Evolutionary conservation across 2,797 vertebrate species (phyloP).

Genomic region (Babyrousa celebensis): DNA sequence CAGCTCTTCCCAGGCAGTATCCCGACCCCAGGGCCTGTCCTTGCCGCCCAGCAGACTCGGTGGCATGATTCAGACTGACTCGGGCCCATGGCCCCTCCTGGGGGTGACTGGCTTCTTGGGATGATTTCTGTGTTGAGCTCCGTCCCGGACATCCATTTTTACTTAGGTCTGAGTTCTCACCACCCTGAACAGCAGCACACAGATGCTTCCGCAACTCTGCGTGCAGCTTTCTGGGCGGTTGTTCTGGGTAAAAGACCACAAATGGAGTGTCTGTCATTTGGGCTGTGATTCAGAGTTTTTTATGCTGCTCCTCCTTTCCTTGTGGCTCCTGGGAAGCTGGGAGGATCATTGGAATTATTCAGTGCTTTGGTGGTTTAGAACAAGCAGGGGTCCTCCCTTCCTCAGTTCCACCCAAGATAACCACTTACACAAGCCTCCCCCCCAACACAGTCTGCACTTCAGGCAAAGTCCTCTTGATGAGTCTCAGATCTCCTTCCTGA

Average conservation of each 20-base stretch:
- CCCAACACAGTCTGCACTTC: background rate
- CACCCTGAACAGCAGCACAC: background rate
- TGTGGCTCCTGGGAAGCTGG: slow-evolving; percentile 3
- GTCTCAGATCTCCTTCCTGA: slow-evolving; percentile 7
- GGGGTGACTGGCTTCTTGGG: slow-evolving; percentile 31
- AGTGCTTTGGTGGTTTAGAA: slow-evolving; percentile 30
- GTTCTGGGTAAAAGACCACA: background rate
- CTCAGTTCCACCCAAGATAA: background rate
- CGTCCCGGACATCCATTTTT: background rate
- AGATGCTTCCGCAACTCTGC: too few relatives aligned
- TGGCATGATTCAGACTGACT: background rate
- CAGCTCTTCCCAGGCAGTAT: background rate
- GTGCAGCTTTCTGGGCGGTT: background rate
- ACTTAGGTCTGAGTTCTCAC: background rate
- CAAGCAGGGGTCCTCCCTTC: background rate
- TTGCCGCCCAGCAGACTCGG: background rate
- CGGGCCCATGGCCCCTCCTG: slow-evolving; percentile 60
- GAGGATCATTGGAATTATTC: background rate
- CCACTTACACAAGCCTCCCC: background rate
- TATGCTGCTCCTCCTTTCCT: background rate
- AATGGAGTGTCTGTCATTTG: background rate
- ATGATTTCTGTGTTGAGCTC: slow-evolving; percentile 48
- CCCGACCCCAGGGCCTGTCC: background rate
- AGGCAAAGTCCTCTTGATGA: background rate
- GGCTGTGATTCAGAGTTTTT: background rate